Evolutionary conservation across 2,797 vertebrate species (phyloP).

Genomic region (Spinibarbus caldwelli): DNA sequence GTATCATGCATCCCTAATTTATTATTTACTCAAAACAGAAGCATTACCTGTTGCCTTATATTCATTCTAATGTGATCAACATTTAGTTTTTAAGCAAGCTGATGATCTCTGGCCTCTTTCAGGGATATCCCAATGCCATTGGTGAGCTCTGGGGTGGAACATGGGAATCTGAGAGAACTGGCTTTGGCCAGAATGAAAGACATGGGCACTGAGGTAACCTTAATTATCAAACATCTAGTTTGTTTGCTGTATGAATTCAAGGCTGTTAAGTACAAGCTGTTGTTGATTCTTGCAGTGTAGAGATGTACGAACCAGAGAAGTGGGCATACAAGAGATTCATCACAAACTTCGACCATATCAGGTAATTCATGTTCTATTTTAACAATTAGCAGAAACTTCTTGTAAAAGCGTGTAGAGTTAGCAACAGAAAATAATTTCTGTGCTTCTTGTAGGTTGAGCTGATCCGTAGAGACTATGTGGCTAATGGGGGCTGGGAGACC

Average conservation of each 20-base stretch:
- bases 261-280: not conserved
- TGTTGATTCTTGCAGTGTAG: slow-evolving; percentile 81
- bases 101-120: slow-evolving; percentile 24
- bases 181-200: slow-evolving; percentile 97
- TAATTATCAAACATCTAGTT: not conserved
- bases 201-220: slow-evolving; percentile 90
- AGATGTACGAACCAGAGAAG: slow-evolving; percentile 94
- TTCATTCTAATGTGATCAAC: not conserved
- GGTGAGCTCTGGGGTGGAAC: slow-evolving; percentile 96
- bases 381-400: not conserved
- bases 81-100: not conserved
- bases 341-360: slow-evolving; percentile 95
- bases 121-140: slow-evolving; percentile 98
- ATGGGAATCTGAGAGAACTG: slow-evolving; percentile 93
- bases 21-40: not conserved
- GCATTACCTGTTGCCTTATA: not conserved
- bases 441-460: slow-evolving; percentile 84
- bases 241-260: not conserved
- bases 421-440: not conserved
- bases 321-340: slow-evolving; percentile 98
- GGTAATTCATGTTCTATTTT: slow-evolving; percentile 70
- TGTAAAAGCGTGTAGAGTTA: not conserved
- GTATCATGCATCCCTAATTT: not conserved
- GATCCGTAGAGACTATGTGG: slow-evolving; percentile 91
- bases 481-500: slow-evolving; percentile 96